phyloP scores from a whole-genome alignment of 2,113 vertebrate species.

The Psittacula cyanocephala region DNA sequence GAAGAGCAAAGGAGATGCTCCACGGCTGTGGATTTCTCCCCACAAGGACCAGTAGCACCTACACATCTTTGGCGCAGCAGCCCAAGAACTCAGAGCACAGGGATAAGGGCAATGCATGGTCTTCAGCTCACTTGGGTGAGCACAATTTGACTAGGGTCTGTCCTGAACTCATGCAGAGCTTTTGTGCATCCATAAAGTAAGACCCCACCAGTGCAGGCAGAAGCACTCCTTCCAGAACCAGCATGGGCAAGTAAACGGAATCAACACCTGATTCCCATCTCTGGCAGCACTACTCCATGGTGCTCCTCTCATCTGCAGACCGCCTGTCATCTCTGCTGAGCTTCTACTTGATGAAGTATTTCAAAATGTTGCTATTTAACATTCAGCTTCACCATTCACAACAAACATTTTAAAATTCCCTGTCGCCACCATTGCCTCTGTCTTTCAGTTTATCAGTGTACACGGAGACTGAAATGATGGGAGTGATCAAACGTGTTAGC shows the following conservation, averaged over 20 bases:
- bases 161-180: rapidly evolving
- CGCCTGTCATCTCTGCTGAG: not conserved
- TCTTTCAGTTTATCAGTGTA: not conserved
- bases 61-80: not conserved
- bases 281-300: rapidly evolving
- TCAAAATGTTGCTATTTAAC: not conserved
- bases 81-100: not conserved
- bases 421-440: not conserved
- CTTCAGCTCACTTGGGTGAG: not conserved
- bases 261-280: not conserved
- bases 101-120: not conserved
- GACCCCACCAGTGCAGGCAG: rapidly evolving
- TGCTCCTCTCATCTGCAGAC: not conserved
- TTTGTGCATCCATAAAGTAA: rapidly evolving
- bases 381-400: not conserved
- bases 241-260: not conserved
- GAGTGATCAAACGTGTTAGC: not conserved
- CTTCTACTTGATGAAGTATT: not conserved
- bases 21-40: rapidly evolving
- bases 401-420: not conserved
- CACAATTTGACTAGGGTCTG: rapidly evolving
- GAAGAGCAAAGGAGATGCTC: not conserved
- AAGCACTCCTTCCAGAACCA: not conserved
- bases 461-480: not conserved
- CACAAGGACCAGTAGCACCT: too few species aligned